Conservation (phyloP, 2,797 vertebrate genomes). For the Eidolon dupreanum region DNA sequence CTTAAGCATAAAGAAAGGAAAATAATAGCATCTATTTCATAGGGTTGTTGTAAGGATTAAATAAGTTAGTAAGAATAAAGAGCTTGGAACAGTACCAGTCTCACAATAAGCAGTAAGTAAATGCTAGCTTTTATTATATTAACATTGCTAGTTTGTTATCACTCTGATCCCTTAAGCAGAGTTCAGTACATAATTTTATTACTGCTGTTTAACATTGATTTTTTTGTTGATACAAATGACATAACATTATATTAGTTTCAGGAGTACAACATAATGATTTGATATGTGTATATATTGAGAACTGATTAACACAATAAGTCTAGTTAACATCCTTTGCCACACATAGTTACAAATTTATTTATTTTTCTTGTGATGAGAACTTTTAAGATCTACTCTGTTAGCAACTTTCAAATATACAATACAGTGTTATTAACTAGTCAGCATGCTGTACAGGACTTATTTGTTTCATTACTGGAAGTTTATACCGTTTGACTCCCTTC, state of each 20-base stretch:
- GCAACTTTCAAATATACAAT: background rate
- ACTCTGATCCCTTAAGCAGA: background rate
- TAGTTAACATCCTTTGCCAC: background rate
- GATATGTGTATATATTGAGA: background rate
- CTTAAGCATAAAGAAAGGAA: constrained; percentile 37
- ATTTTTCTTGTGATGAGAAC: background rate
- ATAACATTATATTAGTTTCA: background rate
- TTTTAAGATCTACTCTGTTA: background rate
- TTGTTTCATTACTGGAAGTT: background rate
- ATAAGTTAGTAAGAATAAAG: background rate
- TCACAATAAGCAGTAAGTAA: background rate
- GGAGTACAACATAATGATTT: background rate
- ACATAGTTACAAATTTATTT: background rate
- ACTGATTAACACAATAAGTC: background rate
- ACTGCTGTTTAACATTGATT: constrained; percentile 14
- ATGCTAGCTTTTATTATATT: background rate
- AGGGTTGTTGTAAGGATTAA: background rate
- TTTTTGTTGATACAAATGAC: background rate
- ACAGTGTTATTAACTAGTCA: background rate
- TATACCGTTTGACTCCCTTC: background rate
- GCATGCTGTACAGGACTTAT: background rate
- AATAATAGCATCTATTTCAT: background rate
- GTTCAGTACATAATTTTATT: background rate
- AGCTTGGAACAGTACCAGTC: background rate
- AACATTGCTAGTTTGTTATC: constrained; percentile 2